These are phyloP conservation scores for Recurvirostra avosetta DNA, from an alignment of 2,113 vertebrate species.

Conservation along the genomic window DNA sequence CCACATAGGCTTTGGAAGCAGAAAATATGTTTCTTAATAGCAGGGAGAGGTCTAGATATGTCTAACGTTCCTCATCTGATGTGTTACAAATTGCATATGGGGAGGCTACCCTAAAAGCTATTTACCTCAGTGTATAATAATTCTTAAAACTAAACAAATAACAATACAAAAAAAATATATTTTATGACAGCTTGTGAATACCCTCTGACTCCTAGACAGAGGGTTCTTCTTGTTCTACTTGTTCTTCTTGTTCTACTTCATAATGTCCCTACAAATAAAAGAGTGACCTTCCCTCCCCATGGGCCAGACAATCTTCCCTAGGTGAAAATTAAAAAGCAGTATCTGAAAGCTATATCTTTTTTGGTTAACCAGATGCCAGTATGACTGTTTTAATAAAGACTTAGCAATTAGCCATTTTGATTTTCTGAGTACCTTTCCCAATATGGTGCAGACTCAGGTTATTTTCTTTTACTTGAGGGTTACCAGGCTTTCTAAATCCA, in stretches of 20 bases:
- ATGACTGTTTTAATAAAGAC: neutral
- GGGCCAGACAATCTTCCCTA: neutral
- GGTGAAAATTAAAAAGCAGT: neutral
- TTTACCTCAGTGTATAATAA: neutral
- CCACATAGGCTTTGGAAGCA: neutral
- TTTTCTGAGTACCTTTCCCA: neutral
- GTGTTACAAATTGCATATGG: neutral
- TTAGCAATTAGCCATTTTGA: neutral
- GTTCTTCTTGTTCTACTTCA: neutral
- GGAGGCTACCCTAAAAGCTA: neutral
- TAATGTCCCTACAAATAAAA: neutral
- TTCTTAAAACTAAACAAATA: neutral
- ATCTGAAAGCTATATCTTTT: neutral
- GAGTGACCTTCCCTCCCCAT: neutral
- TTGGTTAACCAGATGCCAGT: neutral
- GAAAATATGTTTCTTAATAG: accelerated
- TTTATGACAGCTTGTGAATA: neutral
- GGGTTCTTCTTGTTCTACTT: neutral
- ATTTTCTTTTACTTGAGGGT: neutral
- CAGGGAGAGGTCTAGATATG: neutral
- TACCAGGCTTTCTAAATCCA: neutral
- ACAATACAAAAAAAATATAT: neutral
- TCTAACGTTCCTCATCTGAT: neutral
- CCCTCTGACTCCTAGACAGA: neutral
- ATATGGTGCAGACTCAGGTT: neutral